These are phyloP conservation scores for Bombus waltoni DNA, from an alignment of 1,140 invertebrate species.

Conservation along the genomic window DNA sequence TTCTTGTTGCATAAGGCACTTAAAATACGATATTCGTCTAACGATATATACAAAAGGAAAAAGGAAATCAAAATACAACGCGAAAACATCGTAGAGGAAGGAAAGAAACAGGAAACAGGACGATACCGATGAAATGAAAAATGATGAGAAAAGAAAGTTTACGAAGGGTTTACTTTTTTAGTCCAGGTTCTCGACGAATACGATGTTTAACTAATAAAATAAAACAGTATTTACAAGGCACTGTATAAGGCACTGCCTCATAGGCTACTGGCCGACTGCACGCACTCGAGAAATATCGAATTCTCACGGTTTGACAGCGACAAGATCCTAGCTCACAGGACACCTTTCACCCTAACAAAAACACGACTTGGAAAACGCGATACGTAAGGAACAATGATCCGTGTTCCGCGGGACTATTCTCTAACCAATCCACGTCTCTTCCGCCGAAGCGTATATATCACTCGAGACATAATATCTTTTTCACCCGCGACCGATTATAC, in stretches of 20 bases:
- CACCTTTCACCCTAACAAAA: background rate
- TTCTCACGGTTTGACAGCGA: background rate
- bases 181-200: background rate
- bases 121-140: background rate
- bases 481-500: constrained; percentile 26
- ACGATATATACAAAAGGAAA: constrained; percentile 69
- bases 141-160: background rate
- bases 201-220: constrained; percentile 19
- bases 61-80: background rate
- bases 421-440: constrained; percentile 36
- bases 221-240: constrained; percentile 77
- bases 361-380: constrained; percentile 38
- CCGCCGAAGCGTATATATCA: constrained; percentile 39
- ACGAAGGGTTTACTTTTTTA: background rate
- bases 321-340: constrained; percentile 21
- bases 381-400: constrained; percentile 64
- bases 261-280: constrained; percentile 77
- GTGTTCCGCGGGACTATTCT: constrained; percentile 35
- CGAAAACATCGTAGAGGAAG: background rate
- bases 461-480: constrained; percentile 7
- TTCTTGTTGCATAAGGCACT: constrained; percentile 83
- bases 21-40: constrained; percentile 74
- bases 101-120: background rate
- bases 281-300: constrained; percentile 44
- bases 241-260: constrained; percentile 78